A percentile compares a stretch with the other conserved stretches of the same genome.
These are phyloP conservation scores for Potamilus streckersoni DNA, from an alignment of 1,140 invertebrate genomes.

Conservation along the genomic window DNA sequence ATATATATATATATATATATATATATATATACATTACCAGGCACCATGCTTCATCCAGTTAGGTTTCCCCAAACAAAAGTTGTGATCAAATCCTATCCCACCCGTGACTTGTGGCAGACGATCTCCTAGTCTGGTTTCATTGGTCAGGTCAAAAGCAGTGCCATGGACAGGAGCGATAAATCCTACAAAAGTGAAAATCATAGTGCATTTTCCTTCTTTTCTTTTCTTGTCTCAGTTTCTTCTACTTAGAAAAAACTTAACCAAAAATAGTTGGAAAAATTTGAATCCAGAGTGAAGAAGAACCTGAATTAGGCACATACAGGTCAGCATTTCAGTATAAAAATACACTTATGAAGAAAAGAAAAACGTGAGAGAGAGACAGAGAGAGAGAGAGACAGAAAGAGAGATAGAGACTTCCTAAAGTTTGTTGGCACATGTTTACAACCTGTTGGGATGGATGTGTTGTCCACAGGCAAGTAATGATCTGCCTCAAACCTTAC, in stretches of 20 bases:
- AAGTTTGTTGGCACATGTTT: too few relatives aligned
- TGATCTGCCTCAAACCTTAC: slow-evolving; percentile 81
- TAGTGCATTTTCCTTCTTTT: background rate
- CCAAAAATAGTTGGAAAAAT: too few relatives aligned
- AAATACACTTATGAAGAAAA: too few relatives aligned
- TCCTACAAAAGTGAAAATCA: slow-evolving; percentile 69
- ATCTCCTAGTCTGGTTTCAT: slow-evolving; percentile 69
- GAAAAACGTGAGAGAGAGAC: too few relatives aligned
- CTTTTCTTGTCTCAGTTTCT: background rate
- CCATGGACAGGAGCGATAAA: slow-evolving; percentile 76
- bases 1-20: background rate
- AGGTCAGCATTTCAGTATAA: too few relatives aligned
- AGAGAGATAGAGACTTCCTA: too few relatives aligned
- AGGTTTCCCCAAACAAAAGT: slow-evolving; percentile 75
- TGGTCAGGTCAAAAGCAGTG: slow-evolving; percentile 79
- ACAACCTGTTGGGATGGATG: slow-evolving; percentile 80
- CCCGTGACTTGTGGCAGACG: slow-evolving; percentile 43
- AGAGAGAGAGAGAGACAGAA: too few relatives aligned
- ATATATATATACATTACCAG: slow-evolving; percentile 41
- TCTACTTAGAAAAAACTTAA: background rate
- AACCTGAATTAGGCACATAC: too few relatives aligned
- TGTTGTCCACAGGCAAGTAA: slow-evolving; percentile 80
- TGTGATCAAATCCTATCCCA: slow-evolving; percentile 80
- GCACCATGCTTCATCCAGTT: slow-evolving; percentile 52
- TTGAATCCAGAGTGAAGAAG: too few relatives aligned